Base-by-base conservation (phyloP, 2,888 invertebrate species). In the Rosalia funebris region DNA sequence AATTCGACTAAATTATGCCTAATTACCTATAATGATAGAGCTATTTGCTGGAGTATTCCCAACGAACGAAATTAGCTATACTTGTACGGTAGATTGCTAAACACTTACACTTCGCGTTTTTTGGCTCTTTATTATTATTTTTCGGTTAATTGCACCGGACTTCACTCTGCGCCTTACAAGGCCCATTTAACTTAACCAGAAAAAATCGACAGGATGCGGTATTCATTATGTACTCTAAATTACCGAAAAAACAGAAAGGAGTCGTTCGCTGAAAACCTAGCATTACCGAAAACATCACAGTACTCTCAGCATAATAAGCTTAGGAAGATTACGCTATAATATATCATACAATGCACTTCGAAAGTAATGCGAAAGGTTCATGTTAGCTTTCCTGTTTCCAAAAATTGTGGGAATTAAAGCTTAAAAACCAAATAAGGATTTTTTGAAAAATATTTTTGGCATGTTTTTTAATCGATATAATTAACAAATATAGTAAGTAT, bases 21-120 rank as follows among this genome's bases (percentile, higher is more conserved):
- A 78, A 78, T 78, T 77, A 75, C 74, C 68, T 67, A 76, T 78
- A 78, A 79, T 79, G 74, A 75, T 71, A 68, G 72, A 70, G 73
- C 71, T 69, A 72, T 76, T 75, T 73, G 68, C 70, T 65, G 60
- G 66, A 59, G 60, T 53, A 53, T 32, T 46, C 31, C 32, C 44
- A 15, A 15, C 41, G 31, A 12, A 53, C 68, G 41, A 69, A 70
- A 70, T 68, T 70, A 70, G 61, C 68, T 42, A 59, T 66, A 69
- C 65, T 67, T 70, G 67, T 60, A 66, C 63, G 62, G 65, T 66
- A 55, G 60, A 66, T 63, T 63, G 63, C 55, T 44, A 60, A 52
- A 50, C 60, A 50, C 59, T 57, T 56, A 58, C 34, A 34, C 34
- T 34, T 39, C 47, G 9, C 10, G 42, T 19, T 45, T 31, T 16